Conservation (phyloP, 2,888 invertebrate genomes). For the Platycnemis pennipes region DNA sequence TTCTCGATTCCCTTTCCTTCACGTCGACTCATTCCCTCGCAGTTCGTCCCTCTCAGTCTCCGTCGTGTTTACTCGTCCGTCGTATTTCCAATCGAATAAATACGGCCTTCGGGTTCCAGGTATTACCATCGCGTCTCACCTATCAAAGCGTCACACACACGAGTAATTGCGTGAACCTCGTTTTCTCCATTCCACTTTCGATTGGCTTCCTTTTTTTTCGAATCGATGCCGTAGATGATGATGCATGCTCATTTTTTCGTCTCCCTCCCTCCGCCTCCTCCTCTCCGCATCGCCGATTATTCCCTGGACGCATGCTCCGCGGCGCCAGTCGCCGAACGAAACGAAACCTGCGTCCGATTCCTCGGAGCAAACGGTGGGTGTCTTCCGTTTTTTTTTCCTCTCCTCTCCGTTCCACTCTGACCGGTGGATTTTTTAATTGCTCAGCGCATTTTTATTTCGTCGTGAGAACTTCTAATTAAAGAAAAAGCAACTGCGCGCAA, state of each 20-base stretch:
- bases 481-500: neutral
- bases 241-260: neutral
- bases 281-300: neutral
- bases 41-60: neutral
- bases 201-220: neutral
- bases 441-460: neutral
- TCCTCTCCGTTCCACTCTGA: neutral
- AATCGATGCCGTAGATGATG: neutral
- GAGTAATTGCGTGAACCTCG: slow-evolving; percentile 23
- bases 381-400: neutral
- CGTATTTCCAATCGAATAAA: slow-evolving; percentile 12
- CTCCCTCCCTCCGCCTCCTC: neutral
- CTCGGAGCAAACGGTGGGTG: neutral
- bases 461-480: neutral
- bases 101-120: slow-evolving; percentile 44
- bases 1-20: neutral
- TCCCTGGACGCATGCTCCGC: neutral
- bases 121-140: slow-evolving; percentile 15
- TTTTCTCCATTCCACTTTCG: slow-evolving; percentile 34
- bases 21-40: neutral
- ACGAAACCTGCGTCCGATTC: neutral
- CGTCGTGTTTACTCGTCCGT: slow-evolving; percentile 25
- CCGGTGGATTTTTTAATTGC: neutral
- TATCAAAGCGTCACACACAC: slow-evolving; percentile 45
- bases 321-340: neutral